Conservation (phyloP, 2,113 vertebrate genomes). For the Erinaceus europaeus region DNA sequence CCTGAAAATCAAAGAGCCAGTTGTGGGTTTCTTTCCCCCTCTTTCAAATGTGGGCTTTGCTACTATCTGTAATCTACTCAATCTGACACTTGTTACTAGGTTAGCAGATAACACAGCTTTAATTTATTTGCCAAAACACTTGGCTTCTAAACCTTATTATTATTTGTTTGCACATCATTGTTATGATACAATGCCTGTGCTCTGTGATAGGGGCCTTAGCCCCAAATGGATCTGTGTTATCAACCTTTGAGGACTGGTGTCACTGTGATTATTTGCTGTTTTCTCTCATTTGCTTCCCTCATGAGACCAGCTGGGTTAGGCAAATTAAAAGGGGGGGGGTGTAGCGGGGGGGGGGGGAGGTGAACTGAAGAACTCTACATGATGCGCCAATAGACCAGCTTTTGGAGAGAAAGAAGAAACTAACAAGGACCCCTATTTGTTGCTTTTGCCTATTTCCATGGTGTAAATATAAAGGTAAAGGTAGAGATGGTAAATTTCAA, state of each 20-base stretch:
- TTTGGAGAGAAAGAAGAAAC: neutral
- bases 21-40: conserved; percentile 12
- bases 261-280: conserved; percentile 30
- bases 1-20: conserved; percentile 13
- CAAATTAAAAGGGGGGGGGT: neutral
- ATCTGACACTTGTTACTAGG: conserved; percentile 55
- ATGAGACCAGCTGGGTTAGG: neutral
- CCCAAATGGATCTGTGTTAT: neutral
- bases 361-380: neutral
- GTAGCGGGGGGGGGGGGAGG: neutral
- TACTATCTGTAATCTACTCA: conserved; percentile 56
- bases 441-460: neutral
- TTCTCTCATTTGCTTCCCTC: neutral
- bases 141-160: conserved; percentile 39
- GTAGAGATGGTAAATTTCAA: too few relatives aligned
- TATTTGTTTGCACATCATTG: conserved; percentile 61
- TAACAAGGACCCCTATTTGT: neutral
- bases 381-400: neutral
- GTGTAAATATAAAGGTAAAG: conserved; percentile 17
- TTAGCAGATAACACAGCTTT: conserved; percentile 65
- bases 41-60: neutral
- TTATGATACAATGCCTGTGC: neutral
- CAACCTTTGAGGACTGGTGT: neutral
- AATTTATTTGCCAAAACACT: conserved; percentile 63
- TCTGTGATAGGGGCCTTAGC: neutral